These are phyloP conservation scores for Macaca mulatta DNA, from an alignment of 2,113 vertebrate species.

Conservation along the genomic window DNA sequence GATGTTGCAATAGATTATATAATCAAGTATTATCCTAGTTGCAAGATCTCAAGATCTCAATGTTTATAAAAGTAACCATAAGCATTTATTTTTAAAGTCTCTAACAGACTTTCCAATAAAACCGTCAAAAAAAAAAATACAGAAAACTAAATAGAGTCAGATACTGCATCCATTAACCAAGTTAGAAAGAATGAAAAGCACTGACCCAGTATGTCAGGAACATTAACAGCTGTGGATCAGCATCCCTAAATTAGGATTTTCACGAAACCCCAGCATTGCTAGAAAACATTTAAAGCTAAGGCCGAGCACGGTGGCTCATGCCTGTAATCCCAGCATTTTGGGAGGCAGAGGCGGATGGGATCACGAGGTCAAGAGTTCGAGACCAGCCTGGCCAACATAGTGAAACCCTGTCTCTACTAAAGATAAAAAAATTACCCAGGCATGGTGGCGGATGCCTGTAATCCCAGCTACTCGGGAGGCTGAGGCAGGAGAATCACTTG, in stretches of 20 bases:
- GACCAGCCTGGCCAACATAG: too few relatives aligned
- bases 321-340: too few relatives aligned
- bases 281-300: constrained; percentile 17
- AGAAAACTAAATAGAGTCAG: background rate
- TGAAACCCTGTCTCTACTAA: too few relatives aligned
- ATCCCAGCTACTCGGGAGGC: too few relatives aligned
- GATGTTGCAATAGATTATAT: background rate
- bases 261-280: background rate
- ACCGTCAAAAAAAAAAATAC: background rate
- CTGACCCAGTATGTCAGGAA: background rate
- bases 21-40: constrained; percentile 1
- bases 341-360: too few relatives aligned
- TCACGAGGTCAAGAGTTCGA: too few relatives aligned
- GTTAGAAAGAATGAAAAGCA: constrained; percentile 8
- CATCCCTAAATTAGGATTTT: background rate
- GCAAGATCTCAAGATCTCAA: background rate
- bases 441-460: too few relatives aligned
- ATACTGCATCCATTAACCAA: constrained; percentile 1
- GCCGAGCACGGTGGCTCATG: too few relatives aligned
- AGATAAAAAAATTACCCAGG: too few relatives aligned
- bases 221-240: background rate
- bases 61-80: constrained; percentile 26
- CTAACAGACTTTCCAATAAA: constrained; percentile 30
- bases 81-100: constrained; percentile 22
- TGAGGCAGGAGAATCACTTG: too few relatives aligned